Base-by-base conservation (phyloP, 2,797 vertebrate genomes). In the Erpetoichthys calabaricus region DNA sequence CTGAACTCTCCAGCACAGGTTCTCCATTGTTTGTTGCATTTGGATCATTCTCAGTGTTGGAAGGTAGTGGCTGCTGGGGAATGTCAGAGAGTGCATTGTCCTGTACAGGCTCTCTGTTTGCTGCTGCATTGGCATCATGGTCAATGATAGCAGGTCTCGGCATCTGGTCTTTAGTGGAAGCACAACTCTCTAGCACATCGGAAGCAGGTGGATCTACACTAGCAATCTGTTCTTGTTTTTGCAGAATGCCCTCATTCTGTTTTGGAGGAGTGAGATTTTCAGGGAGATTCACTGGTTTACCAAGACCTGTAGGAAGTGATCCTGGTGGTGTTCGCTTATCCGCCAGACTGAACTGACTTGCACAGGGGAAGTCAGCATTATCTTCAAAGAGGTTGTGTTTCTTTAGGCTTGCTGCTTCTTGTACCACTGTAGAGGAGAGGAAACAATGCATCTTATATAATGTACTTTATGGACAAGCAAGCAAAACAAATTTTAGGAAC, bases 331-430 rank as follows among this genome's bases (percentile, higher is more conserved):
- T 85, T 74, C 65, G 81, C n/a, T 88, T 70, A 64, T 88, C 89
- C 0, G 79, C 75, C 64, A 85, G 73, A 62, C 89, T 91, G 70
- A 86, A 91, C 65, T 84, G 77, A 0, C 89, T 92, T 63, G 86
- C 74, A 8, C 79, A 83, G 62, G 85, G 79, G 60, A 91, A 63
- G 56, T 80, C 83, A 58, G 80, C 63, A 65, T 82, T 87, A 59
- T 95, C 91, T 9, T 82, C 84, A 65, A 89, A 81, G 56, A 96
- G 79, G 77, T 94, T 91, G 75, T 88, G 86, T 65, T 90, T 96
- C 79, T 88, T 88, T 73, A 88, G 72, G 57, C 73, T 61, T 0
- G 86, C 86, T 0, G 90, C 92, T 64, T 96, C 92, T 57, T 88
- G 89, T 69, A 96, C 89, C 81, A 92, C 92, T 96, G 74, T 51